These are phyloP conservation scores for Amphipoea lucens DNA, from an alignment of 2,888 invertebrate genomes.

Conservation along the genomic window DNA sequence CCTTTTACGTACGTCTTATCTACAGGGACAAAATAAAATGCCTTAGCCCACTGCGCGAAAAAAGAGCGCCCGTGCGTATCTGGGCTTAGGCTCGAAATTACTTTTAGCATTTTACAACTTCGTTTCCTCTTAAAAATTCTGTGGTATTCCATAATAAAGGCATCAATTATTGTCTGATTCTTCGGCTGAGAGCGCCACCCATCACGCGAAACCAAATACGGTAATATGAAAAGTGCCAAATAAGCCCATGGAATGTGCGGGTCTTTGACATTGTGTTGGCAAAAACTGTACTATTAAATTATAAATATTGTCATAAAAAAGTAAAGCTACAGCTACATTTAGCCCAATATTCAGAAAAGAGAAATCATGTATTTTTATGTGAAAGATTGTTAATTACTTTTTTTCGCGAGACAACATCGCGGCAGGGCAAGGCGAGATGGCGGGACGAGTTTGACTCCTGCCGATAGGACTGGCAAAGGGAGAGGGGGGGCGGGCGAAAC, in stretches of 20 bases:
- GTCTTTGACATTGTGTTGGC: constrained; percentile 27
- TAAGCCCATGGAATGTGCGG: constrained; percentile 26
- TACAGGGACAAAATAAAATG: background rate
- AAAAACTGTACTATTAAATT: constrained; percentile 27
- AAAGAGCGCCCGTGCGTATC: too few relatives aligned
- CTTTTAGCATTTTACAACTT: constrained; percentile 3
- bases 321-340: background rate
- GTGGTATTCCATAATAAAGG: constrained; percentile 15
- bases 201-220: constrained; percentile 38
- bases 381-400: background rate
- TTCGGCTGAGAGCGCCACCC: constrained; percentile 43
- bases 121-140: constrained; percentile 19
- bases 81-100: background rate
- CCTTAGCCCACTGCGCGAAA: too few relatives aligned
- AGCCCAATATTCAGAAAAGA: background rate
- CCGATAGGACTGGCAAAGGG: background rate
- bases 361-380: background rate
- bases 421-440: too few relatives aligned
- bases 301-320: constrained; percentile 7
- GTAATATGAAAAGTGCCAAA: constrained; percentile 35
- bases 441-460: background rate
- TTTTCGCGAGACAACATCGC: background rate
- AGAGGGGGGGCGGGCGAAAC: too few relatives aligned
- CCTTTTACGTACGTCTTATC: background rate
- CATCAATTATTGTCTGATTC: constrained; percentile 2